These are phyloP conservation scores for Tetramorium bicarinatum DNA, from an alignment of 2,888 invertebrate genomes.

Conservation along the genomic window DNA sequence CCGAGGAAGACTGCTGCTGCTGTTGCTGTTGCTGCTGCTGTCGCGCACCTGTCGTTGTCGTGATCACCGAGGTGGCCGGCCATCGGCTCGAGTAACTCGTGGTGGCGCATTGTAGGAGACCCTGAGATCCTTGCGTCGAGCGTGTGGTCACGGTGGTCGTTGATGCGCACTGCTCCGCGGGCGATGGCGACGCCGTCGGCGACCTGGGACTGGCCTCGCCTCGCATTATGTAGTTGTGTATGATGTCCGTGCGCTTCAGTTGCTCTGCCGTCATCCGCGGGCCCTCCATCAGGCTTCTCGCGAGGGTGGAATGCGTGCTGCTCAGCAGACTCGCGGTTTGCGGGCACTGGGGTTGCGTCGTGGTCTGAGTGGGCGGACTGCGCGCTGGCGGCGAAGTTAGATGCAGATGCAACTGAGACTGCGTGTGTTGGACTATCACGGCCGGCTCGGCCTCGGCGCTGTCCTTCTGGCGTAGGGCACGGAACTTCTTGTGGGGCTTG, in stretches of 20 bases:
- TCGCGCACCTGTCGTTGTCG: constrained; percentile 87
- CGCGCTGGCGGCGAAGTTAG: constrained; percentile 84
- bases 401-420: constrained; percentile 88
- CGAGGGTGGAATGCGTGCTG: constrained; percentile 95
- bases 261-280: constrained; percentile 97
- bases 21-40: constrained; percentile 82
- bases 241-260: constrained; percentile 96
- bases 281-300: constrained; percentile 96
- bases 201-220: constrained; percentile 88
- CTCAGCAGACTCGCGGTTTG: constrained; percentile 90
- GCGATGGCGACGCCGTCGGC: constrained; percentile 84
- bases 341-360: constrained; percentile 81
- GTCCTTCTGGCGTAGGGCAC: constrained; percentile 93
- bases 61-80: constrained; percentile 89
- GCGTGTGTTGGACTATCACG: constrained; percentile 84
- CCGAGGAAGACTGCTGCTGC: constrained; percentile 83
- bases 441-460: constrained; percentile 93
- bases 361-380: constrained; percentile 87
- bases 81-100: constrained; percentile 81
- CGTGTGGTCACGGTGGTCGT: constrained; percentile 85
- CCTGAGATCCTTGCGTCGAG: constrained; percentile 83
- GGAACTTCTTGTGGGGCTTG: constrained; percentile 98
- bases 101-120: constrained; percentile 83
- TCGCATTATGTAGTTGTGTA: constrained; percentile 96
- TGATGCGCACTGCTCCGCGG: constrained; percentile 87